Base-by-base conservation (phyloP, 2,113 vertebrate species). In the Cyanistes caeruleus region DNA sequence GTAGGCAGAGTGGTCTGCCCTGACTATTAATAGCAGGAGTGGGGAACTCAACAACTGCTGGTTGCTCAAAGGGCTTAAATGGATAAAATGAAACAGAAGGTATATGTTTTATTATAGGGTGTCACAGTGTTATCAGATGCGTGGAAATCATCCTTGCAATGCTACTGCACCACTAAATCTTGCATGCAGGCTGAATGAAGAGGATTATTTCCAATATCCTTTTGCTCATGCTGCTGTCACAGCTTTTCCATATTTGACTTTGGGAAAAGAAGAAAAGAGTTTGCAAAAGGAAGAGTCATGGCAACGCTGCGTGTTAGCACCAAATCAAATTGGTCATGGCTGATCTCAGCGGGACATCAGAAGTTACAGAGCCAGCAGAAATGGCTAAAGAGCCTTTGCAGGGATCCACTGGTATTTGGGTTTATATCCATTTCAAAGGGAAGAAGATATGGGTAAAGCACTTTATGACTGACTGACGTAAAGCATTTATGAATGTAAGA, bases 51-150 rank as follows among this genome's bases (percentile, higher is more conserved):
- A 96, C 96, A 97, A 97, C 96, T 97, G 96, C 90, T 96, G 53
- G 92, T 97, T 96, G 96, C 93, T 96, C 96, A 96, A 94, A 96
- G 95, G 92, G 96, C 96, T 97, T 97, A 97, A 96, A 96, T 73
- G 96, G 96, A 97, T 97, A 96, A 97, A 97, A 97, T 55, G 94
- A 94, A 94, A 96, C 96, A 93, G 88, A 97, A 97, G 96, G 96
- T 96, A 31, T 92, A 96, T 39, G 92, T 95, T 97, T 97, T 97
- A 96, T 95, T 97, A 94, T 87, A 95, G 96, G 86, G 90, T 95
- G 95, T 96, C 95, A 93, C 83, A 87, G 95, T 51, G 90, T 93
- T 96, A 96, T 96, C 93, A 93, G 86, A 96, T 93, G 96, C 30
- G 3, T 95, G 95, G 96, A 97, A 96, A 97, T 97, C 96, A 97